phyloP scores from a whole-genome alignment of 2,888 invertebrate species.

The Terebella lapidaria region DNA sequence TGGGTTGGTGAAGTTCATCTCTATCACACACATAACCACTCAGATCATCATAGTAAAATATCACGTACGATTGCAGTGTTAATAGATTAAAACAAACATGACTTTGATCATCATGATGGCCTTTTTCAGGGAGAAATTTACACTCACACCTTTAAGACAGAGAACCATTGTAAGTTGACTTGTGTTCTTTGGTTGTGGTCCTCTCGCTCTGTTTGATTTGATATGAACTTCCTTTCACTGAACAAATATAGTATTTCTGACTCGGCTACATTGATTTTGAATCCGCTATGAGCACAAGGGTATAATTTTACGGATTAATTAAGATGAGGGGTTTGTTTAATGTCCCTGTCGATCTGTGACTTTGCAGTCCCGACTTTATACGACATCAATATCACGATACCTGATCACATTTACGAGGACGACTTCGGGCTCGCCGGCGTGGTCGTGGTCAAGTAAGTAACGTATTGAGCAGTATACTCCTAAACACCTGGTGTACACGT shows the following conservation, averaged over 20 bases:
- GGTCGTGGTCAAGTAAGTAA: background rate
- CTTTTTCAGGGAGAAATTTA: background rate
- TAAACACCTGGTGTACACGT: no score
- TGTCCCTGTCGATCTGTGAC: no score
- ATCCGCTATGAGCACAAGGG: no score
- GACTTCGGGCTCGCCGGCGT: background rate
- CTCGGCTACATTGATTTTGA: background rate
- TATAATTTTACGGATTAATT: no score
- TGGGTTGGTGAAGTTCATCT: background rate
- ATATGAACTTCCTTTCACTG: background rate
- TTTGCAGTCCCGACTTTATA: background rate
- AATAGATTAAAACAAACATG: no score
- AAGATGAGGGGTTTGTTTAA: no score
- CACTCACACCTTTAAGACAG: background rate
- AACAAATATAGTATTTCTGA: background rate
- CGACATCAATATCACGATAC: background rate
- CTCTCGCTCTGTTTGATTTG: no score
- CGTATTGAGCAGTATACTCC: no score
- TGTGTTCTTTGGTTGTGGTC: no score
- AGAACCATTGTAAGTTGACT: background rate
- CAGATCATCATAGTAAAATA: no score
- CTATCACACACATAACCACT: no score
- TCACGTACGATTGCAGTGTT: no score
- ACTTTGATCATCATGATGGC: background rate
- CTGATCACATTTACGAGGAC: background rate